phyloP scores from a whole-genome alignment of 2,797 vertebrate genomes.

The Salarias fasciatus region DNA sequence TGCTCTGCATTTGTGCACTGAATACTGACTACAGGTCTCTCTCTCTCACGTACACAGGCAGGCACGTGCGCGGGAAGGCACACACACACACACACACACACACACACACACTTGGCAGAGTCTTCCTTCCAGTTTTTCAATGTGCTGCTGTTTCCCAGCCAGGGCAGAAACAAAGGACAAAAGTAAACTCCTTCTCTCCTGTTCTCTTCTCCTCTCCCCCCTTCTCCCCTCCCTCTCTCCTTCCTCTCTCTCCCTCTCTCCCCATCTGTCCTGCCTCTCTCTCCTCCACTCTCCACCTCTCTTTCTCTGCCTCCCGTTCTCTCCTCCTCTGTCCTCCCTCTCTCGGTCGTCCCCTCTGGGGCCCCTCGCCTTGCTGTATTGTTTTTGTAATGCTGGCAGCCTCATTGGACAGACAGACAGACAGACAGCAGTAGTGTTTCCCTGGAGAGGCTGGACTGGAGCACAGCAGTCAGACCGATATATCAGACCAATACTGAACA shows the following conservation, averaged over 20 bases:
- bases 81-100: conserved; percentile 1
- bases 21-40: too few relatives aligned
- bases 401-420: conserved; percentile 63
- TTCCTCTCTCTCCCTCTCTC: conserved; percentile 44
- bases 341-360: conserved; percentile 48
- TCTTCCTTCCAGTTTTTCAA: conserved; percentile 68
- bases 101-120: conserved; percentile 30
- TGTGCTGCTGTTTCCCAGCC: conserved; percentile 66
- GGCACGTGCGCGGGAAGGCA: conserved; percentile 5
- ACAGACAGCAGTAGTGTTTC: conserved; percentile 64
- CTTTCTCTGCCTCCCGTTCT: conserved; percentile 22
- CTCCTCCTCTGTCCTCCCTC: conserved; percentile 41
- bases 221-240: conserved; percentile 24
- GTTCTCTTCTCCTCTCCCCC: conserved; percentile 29
- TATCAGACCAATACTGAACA: conserved; percentile 8
- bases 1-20: too few relatives aligned
- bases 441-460: conserved; percentile 45
- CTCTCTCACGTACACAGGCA: too few relatives aligned
- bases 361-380: conserved; percentile 70
- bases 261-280: conserved; percentile 49
- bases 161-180: conserved; percentile 54
- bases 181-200: conserved; percentile 72
- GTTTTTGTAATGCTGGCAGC: conserved; percentile 77
- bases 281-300: conserved; percentile 23
- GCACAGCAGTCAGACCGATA: conserved; percentile 20